Base-by-base conservation (phyloP, 2,113 vertebrate genomes). In the Macaca nemestrina region DNA sequence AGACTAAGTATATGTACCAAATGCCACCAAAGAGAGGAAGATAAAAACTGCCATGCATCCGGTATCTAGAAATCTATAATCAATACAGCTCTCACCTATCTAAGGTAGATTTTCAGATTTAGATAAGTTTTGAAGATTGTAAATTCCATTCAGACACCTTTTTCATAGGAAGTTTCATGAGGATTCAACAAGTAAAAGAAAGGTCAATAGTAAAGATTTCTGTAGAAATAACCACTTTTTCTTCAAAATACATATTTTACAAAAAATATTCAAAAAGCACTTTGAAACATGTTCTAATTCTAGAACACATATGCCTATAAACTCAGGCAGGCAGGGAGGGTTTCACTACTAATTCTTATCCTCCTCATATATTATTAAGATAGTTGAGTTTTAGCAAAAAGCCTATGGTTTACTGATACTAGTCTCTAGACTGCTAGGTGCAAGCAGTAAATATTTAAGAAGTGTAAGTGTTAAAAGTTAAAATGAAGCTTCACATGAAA, bases 121-220 rank as follows among this genome's bases (percentile, higher is more conserved):
- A 90, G 55, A 88, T 93, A 91, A 45, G 90, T 86, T 85, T 73
- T 78, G 35, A 96, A 81, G 45, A 52, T 20, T 94, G 2, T 48
- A 73, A 90, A 78, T 94, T 90, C 38, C 43, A 85, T 92, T 90
- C 50, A 93, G 35, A 89, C 11, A 76, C 64, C 32, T 95, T 96
- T 94, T 82, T 38, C n/a, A 75, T 2, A 88, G 48, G 50, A 0
- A 73, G 32, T 35, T 64, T 96, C 94, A 88, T 90, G 82, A 95
- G 8, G 5, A 79, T 57, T 86, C 43, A 40, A 32, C 6, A 90
- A 25, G 6, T 17, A 92, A 95, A 45, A 82, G 27, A 89, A 97
- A 73, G 14, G 6, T 48, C 83, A 88, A 82, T 27, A 89, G 10
- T 43, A 84, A 93, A 95, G 23, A 83, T 78, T 75, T 68, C n/a